Base-by-base conservation (phyloP, 2,888 invertebrate genomes). In the Gisinianus flammeolus region DNA sequence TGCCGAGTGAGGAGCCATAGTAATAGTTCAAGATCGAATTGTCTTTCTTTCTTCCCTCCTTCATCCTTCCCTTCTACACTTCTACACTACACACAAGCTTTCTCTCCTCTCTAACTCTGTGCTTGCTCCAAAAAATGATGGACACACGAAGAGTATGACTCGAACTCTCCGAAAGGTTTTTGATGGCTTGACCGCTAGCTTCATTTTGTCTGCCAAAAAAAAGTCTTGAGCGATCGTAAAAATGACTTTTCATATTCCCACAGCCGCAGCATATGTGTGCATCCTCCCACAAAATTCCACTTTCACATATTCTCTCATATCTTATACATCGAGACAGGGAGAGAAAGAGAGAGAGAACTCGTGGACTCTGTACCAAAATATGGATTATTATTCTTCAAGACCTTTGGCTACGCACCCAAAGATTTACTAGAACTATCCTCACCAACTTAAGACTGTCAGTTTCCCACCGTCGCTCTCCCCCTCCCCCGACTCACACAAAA, bases 181-280 rank as follows among this genome's bases (percentile, higher is more conserved):
- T 83, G 82, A 83, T 83, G 81, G 80, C 81, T 82, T 84, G 83
- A 82, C 84, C 81, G 81, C 82, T 83, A 74, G 81, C 82, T 83
- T 82, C 82, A 82, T 82, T 82, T 83, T 80, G 77, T 78, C 80
- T 81, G 80, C 81, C 82, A 81, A 83, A 81, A 73, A 73, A 73
- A 82, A 81, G 77, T 81, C 79, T 83, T 81, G 80, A 79, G 81
- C 77, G 81, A 75, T 83, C 82, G 82, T 84, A 84, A 84, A 83
- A 83, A 84, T 83, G 83, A 83, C 79, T 83, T 83, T 84, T 83
- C 81, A 84, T 83, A 83, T 81, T 81, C 79, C 70, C 77, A 69
- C 72, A 81, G 35, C 75, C n/a, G 33, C 22, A 73, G 35, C 73
- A 73, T 73, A 73, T 73, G 73, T 73, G 73, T 62, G 58, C 72